Evolutionary conservation across 2,113 vertebrate species (phyloP), one percentile per base, ranked within the genome.

Genomic region (Calcarius ornatus): DNA sequence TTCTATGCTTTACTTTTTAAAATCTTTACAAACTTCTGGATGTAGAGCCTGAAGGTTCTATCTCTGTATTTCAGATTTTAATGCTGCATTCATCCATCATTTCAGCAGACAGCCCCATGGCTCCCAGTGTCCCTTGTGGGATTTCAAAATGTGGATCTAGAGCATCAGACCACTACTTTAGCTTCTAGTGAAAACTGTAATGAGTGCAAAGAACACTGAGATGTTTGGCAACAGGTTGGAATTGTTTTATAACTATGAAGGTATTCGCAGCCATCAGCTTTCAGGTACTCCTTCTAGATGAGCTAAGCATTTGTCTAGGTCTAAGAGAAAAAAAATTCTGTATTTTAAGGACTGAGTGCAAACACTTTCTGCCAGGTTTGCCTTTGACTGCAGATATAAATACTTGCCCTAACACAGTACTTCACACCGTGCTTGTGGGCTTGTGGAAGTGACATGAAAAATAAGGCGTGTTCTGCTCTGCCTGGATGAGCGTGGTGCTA

Each of bases 321-420:
- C 50, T 61, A 54, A 45, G 20, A 30, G 23, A 43, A 87, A 89
- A 84, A 93, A 93, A 82, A 61, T 12, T 77, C 24, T 31, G 14
- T 65, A 88, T 90, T 93, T 92, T 90, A 92, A 90, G 59, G 47
- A 65, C 42, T 18, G 30, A 53, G 50, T 66, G 68, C 59, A 86
- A 66, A 69, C 66, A 23, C 17, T 71, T 90, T 79, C 78, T 83
- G 81, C 75, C 28, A 37, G 50, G 54, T 77, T 90, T 95, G 66
- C 51, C 66, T 88, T 88, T 92, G 85, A 64, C 68, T 88, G 70
- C 16, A 53, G 23, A 76, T 51, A 94, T n/a, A 78, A 51, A 78
- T 81, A 91, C 63, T 80, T 86, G 54, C 57, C 61, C 50, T 80
- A 72, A 79, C 48, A 85, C 81, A 75, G 70, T 60, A 90, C 9